These are phyloP conservation scores for Premnoplex brunnescens DNA, from an alignment of 2,797 vertebrate species.

Conservation along the genomic window DNA sequence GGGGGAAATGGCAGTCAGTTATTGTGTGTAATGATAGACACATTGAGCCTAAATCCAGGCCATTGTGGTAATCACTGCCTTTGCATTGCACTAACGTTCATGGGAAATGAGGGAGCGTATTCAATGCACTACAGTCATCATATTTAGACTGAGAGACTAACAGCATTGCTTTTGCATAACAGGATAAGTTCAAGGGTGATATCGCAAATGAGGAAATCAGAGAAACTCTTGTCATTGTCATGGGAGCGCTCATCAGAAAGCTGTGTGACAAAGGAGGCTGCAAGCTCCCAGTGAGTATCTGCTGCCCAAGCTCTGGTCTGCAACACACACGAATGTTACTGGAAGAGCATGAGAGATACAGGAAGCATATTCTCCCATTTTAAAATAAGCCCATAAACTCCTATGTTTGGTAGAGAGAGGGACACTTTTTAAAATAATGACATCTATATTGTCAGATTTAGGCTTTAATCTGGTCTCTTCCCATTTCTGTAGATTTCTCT, in stretches of 20 bases:
- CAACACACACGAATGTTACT: fast-evolving
- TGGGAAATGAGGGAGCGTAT: not conserved
- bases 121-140: not conserved
- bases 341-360: not conserved
- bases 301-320: not conserved
- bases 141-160: not conserved
- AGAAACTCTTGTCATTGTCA: conserved; percentile 91
- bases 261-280: conserved; percentile 88
- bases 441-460: not conserved
- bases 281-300: conserved; percentile 85
- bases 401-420: not conserved
- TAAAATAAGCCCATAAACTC: not conserved
- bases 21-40: not conserved
- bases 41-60: not conserved
- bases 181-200: conserved; percentile 87
- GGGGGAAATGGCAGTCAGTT: not conserved
- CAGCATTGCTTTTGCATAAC: conserved; percentile 21
- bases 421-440: not conserved
- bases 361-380: not conserved
- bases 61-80: not conserved
- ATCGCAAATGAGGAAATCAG: conserved; percentile 88
- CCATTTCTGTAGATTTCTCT: not conserved
- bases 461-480: not conserved
- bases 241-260: conserved; percentile 90
- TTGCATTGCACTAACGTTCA: not conserved